Evolutionary conservation across 2,888 invertebrate genomes (phyloP), one percentile per base, ranked within the genome.

Genomic region (Pseudoips prasinana): DNA sequence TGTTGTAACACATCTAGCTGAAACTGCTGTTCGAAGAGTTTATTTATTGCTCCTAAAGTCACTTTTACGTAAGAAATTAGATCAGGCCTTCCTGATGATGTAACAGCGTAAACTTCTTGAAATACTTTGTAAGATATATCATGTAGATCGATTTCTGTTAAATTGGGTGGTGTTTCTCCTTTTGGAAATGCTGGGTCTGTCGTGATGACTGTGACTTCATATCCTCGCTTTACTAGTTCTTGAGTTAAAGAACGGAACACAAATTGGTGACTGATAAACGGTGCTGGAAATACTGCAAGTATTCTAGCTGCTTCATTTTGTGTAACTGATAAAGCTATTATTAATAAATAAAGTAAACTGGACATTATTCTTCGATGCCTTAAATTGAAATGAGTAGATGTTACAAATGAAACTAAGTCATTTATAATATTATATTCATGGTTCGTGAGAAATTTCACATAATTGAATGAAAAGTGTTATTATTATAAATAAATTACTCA

Each of bases 241-340:
- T 71, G 60, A 5, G 71, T 71, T 1, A 90, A 33, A 1, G 73
- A 63, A 8, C 77, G 63, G 33, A 73, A 87, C 0, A 81, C 74
- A 0, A 83, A 58, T 58, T 89, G 88, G 40, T 90, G 90, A 31
- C 89, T 90, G 18, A 84, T 68, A 0, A 85, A 81, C 0, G 88
- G 75, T 1, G 60, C 52, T 0, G 88, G 73, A 23, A 79, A 64
- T 0, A 85, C 46, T 6, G 37, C 58, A 4, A 67, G 26, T n/a
- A 66, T 64, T 37, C 39, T 58, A 1, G 58, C 61, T 0, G 57
- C 37, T n/a, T n/a, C n/a, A n/a, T n/a, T n/a, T n/a, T n/a, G n/a
- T n/a, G n/a, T n/a, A n/a, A n/a, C n/a, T n/a, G n/a, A n/a, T n/a
- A n/a, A n/a, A n/a, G n/a, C n/a, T n/a, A n/a, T n/a, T n/a, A n/a